Base-by-base conservation (phyloP, 2,888 invertebrate species). In the Taphrorychus bicolor region DNA sequence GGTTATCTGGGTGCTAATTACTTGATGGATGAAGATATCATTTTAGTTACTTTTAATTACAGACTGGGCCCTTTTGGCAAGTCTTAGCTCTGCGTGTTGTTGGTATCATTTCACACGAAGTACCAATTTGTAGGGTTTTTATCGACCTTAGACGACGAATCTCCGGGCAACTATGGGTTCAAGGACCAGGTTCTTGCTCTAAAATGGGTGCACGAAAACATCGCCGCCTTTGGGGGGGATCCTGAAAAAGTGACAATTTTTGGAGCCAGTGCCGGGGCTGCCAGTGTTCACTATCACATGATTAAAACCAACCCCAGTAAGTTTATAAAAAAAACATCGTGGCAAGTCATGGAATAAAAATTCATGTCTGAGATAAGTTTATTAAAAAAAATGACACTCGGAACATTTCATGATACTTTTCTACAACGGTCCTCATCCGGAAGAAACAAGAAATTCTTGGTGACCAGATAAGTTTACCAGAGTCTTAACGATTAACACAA, bases 101-200 rank as follows among this genome's bases (percentile, higher is more conserved):
- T 3, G 1, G 32, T 32, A 9, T 1, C 9, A 32, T 32, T 32
- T 1, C 3, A 32, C 2, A 5, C 3, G 16, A 18, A 19, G 11
- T n/a, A 14, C 3, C 14, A 3, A 24, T 40, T 22, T 22, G 11
- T 65, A 74, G 74, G 74, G 7, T 74, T 74, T 58, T 77, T 84
- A 1, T 83, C 83, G 41, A 85, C 85, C 1, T 76, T 81, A 5
- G 85, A 85, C 67, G 77, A 79, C 0, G 78, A 75, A 5, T 81
- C 84, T 54, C 81, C 85, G 0, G 85, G 85, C 0, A 86, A 86
- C 70, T 84, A 82, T 71, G 85, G 80, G 0, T 73, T 85, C 0
- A 85, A 86, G 74, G 85, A 85, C 77, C 85, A 85, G 75, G 78
- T 81, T 9, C 69, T 82, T 17, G 84, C 82, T 0, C 72, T 85